Percentiles rank a stretch among this genome's conserved stretches.
phyloP scores from a whole-genome alignment of 2,888 invertebrate species.

The Stratiomys singularior region DNA sequence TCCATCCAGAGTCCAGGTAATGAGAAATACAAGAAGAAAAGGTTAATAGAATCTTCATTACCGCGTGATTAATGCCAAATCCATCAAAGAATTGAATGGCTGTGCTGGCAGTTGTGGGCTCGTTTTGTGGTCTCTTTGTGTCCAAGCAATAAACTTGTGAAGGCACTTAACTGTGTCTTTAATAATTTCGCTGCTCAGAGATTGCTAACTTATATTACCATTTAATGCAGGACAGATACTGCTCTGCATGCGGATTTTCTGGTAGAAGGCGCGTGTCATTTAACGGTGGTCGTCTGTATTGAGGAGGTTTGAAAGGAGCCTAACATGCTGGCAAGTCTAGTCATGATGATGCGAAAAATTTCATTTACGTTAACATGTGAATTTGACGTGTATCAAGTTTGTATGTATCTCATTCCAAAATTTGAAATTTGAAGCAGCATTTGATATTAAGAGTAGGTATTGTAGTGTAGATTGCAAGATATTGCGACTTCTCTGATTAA shows the following conservation, averaged over 20 bases:
- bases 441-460: neutral
- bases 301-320: neutral
- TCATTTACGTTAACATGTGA: too few relatives aligned
- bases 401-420: too few relatives aligned
- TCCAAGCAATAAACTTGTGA: neutral
- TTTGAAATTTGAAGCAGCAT: too few relatives aligned
- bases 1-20: neutral
- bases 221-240: neutral
- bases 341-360: neutral
- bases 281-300: neutral
- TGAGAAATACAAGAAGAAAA: constrained; percentile 10
- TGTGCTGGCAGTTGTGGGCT: constrained; percentile 17
- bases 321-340: neutral
- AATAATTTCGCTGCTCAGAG: neutral
- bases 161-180: neutral
- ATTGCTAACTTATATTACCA: neutral
- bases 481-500: too few relatives aligned
- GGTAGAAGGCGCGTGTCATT: neutral
- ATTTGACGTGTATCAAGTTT: too few relatives aligned
- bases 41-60: constrained; percentile 40
- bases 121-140: constrained; percentile 27
- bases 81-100: constrained; percentile 11
- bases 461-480: too few relatives aligned
- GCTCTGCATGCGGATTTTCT: neutral
- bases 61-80: constrained; percentile 33